Conservation (phyloP, 2,888 invertebrate genomes). For the Listrodromus nycthemerus region DNA sequence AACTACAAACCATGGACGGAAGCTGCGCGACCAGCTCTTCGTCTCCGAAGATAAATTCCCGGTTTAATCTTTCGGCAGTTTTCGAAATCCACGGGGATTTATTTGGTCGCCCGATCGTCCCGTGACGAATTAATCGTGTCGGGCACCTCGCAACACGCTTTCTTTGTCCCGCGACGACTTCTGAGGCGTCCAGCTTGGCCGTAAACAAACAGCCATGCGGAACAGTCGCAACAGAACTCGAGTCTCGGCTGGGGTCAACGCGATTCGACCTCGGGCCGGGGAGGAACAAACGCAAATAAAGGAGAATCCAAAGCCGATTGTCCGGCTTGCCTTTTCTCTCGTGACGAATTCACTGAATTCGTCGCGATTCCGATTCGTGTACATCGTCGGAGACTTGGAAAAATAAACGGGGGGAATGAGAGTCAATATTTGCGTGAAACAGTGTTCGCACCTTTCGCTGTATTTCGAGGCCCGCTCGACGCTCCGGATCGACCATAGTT, state of each 20-base stretch:
- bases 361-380: constrained; percentile 10
- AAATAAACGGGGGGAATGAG: constrained; percentile 53
- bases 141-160: constrained; percentile 7
- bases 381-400: constrained; percentile 27
- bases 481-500: constrained; percentile 14
- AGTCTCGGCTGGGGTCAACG: constrained; percentile 11
- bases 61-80: not conserved
- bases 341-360: constrained; percentile 64
- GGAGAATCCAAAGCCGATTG: constrained; percentile 45
- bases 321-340: constrained; percentile 50
- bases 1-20: not conserved
- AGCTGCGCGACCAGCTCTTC: not conserved
- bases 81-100: too few species aligned
- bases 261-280: not conserved
- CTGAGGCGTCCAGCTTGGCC: constrained; percentile 9
- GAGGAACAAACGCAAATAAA: constrained; percentile 32
- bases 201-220: constrained; percentile 54
- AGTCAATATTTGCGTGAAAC: constrained; percentile 62
- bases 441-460: constrained; percentile 50
- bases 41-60: constrained; percentile 14
- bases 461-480: not conserved
- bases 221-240: not conserved
- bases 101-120: not conserved
- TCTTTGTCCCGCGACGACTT: constrained; percentile 14
- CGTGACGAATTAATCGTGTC: constrained; percentile 60